A percentile compares a stretch with the other conserved stretches of the same genome.
Conservation (phyloP, 2,888 invertebrate species). For the Hipparchia semele region DNA sequence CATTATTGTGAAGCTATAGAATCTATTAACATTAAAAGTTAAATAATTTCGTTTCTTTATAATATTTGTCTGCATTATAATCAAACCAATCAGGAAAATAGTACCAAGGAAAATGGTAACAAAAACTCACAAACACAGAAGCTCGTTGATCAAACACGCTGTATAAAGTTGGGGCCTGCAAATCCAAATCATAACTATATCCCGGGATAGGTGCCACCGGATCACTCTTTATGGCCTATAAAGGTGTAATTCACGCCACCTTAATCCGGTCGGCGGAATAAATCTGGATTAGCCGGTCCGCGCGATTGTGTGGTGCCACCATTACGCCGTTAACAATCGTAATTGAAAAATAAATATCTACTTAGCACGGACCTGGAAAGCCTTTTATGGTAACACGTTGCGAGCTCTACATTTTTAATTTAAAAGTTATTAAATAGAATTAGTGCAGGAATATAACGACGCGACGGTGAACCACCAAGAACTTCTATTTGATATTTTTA, state of each 20-base stretch:
- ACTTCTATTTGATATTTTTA: too few relatives aligned
- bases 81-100: too few relatives aligned
- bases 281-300: conserved; percentile 80
- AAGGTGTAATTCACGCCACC: conserved; percentile 82
- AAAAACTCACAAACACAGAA: too few relatives aligned
- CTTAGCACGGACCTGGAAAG: conserved; percentile 15
- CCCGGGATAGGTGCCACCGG: conserved; percentile 75
- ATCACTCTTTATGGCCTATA: conserved; percentile 83
- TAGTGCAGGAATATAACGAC: neutral
- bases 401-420: conserved; percentile 5
- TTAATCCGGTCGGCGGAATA: conserved; percentile 80
- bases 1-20: too few relatives aligned
- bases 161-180: conserved; percentile 45
- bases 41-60: too few relatives aligned
- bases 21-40: too few relatives aligned
- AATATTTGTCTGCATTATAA: too few relatives aligned
- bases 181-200: conserved; percentile 74
- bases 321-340: conserved; percentile 82
- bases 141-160: conserved; percentile 17
- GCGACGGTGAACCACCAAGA: neutral
- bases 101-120: too few relatives aligned
- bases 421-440: neutral
- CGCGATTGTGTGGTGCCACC: conserved; percentile 75
- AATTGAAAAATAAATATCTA: conserved; percentile 75
- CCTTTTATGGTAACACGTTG: conserved; percentile 9